Evolutionary conservation across 2,888 invertebrate genomes (phyloP), one percentile per base, ranked within the genome.

Genomic region (Marasmarcha lunaedactyla): DNA sequence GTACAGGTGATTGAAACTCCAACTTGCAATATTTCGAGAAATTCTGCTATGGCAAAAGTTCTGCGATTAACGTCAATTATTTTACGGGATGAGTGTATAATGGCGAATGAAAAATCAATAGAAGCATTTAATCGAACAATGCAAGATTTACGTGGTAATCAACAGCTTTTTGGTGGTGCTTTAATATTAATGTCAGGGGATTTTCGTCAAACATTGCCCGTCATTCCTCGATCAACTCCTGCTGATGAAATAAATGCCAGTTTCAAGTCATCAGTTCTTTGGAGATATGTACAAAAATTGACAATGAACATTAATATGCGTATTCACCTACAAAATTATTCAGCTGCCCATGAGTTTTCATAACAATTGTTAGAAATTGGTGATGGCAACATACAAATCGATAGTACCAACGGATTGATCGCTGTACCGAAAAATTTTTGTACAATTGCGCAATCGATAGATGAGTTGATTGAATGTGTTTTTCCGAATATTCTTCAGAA

Each of bases 1-100:
- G 38, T 51, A 39, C 37, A 46, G 42, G 42, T 26, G 35, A 49
- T 42, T 40, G 47, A 46, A 45, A 42, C 44, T 43, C 45, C 46
- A 40, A 46, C 42, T 1, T 43, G 46, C 40, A 45, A 45, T 35
- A 15, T 45, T 41, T 37, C 40, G 25, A 42, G 35, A 30, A 38
- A 41, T 13, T 42, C 39, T 39, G 46, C 45, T 41, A 47, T 47
- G 44, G 46, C 41, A 33, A 47, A 45, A 15, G 42, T 46, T 20
- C 34, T 41, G 41, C 37, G 34, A 26, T 33, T 36, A 37, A 34
- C 37, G 34, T 34, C 33, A 37, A 37, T 38, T 30, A 41, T 41
- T 35, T 34, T 42, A 33, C 40, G 40, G 43, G 43, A 43, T 43
- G 43, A 43, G 25, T 43, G 38, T 20, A 38, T 40, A 33, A 43